These are phyloP conservation scores for Neodiprion virginianus DNA, from an alignment of 1,140 invertebrate species.

Conservation along the genomic window DNA sequence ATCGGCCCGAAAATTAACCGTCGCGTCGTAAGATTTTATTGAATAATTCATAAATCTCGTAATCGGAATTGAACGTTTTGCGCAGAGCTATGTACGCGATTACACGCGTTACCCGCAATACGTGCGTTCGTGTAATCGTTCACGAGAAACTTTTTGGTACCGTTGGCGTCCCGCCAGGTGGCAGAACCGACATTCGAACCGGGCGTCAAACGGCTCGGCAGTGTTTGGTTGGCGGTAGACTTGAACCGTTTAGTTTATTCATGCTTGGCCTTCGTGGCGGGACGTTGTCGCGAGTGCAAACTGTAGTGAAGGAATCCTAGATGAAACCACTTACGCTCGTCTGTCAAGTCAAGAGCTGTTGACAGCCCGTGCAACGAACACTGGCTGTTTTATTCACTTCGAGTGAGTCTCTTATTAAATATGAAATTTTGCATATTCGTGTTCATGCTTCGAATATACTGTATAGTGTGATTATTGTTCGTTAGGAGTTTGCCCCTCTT, in stretches of 20 bases:
- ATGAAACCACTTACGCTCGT: not conserved
- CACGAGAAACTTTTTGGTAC: not conserved
- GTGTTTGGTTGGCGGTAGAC: not conserved
- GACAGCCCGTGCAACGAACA: not conserved
- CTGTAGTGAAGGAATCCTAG: not conserved
- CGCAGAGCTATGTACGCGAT: not conserved
- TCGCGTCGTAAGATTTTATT: too few species aligned
- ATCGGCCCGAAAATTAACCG: too few species aligned
- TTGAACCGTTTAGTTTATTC: not conserved
- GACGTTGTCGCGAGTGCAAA: constrained; percentile 2
- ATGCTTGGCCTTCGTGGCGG: not conserved
- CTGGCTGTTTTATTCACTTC: not conserved
- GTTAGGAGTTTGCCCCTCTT: too few species aligned
- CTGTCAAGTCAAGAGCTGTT: not conserved
- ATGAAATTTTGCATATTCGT: too few species aligned
- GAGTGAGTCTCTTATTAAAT: not conserved
- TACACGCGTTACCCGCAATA: not conserved
- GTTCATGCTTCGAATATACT: too few species aligned
- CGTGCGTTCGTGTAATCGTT: not conserved
- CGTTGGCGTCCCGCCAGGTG: not conserved
- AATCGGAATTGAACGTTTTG: not conserved
- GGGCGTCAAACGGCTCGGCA: not conserved
- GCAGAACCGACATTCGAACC: not conserved
- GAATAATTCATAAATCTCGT: not conserved
- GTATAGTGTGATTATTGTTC: too few species aligned